These are phyloP conservation scores for Drosophila kambysellisi DNA, from an alignment of 2,888 invertebrate genomes.

Conservation along the genomic window DNA sequence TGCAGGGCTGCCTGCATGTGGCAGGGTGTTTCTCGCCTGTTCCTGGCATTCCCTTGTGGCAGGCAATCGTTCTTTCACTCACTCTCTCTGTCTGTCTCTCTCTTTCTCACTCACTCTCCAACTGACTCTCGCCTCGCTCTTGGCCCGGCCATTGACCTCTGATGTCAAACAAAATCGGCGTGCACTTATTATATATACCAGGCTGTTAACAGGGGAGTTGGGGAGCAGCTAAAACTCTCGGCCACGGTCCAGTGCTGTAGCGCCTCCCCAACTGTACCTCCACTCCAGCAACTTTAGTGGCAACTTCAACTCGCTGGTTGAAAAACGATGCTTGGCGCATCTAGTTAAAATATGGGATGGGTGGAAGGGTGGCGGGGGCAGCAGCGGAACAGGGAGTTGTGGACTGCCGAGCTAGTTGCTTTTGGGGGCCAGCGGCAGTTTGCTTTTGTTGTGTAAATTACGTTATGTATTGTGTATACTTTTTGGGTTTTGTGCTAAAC, in stretches of 20 bases:
- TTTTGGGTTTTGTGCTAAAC: constrained; percentile 51
- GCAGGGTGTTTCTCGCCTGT: constrained; percentile 45
- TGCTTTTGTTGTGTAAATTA: constrained; percentile 78
- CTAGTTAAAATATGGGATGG: neutral
- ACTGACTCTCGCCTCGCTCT: constrained; percentile 13
- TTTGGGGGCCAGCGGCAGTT: constrained; percentile 64
- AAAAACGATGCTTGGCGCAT: constrained; percentile 38
- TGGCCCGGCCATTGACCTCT: constrained; percentile 76
- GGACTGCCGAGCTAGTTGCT: constrained; percentile 47
- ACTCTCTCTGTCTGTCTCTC: constrained; percentile 2
- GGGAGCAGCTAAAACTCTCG: constrained; percentile 45
- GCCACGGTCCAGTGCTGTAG: constrained; percentile 61
- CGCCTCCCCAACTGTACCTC: constrained; percentile 20
- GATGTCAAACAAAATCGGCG: constrained; percentile 81
- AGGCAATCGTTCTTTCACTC: constrained; percentile 3
- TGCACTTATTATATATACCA: constrained; percentile 71
- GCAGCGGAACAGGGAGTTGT: neutral
- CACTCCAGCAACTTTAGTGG: constrained; percentile 43
- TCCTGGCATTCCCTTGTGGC: constrained; percentile 63
- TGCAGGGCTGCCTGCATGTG: constrained; percentile 63
- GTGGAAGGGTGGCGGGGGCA: neutral
- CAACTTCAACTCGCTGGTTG: constrained; percentile 44
- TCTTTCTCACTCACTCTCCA: constrained; percentile 11
- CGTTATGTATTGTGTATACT: constrained; percentile 73
- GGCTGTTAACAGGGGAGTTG: constrained; percentile 12